These are phyloP conservation scores for Patiria pectinifera DNA, from an alignment of 53 echinoderm and acorn worm genomes.

Conservation along the genomic window DNA sequence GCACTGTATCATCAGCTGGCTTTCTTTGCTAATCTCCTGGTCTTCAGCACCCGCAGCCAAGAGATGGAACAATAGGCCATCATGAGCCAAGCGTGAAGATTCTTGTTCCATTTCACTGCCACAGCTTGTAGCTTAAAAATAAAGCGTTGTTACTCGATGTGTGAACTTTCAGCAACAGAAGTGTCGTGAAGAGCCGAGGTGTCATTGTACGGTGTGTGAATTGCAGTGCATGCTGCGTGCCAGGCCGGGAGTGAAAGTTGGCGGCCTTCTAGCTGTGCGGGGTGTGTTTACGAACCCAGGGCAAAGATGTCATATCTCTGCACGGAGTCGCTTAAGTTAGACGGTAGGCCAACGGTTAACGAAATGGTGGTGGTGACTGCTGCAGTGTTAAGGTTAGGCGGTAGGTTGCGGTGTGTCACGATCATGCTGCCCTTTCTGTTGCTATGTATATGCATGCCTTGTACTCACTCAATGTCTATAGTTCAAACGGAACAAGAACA, in stretches of 20 bases:
- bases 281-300: conserved; percentile 19
- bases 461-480: conserved; percentile 24
- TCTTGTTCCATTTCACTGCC: too few species aligned
- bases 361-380: not conserved
- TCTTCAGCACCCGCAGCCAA: not conserved
- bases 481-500: not conserved
- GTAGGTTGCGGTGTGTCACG: not conserved
- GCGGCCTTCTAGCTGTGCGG: not conserved
- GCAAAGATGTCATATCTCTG: conserved; percentile 43
- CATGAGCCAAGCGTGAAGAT: too few species aligned
- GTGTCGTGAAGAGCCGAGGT: not conserved
- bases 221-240: not conserved
- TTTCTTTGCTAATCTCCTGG: not conserved
- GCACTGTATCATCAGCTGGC: not conserved
- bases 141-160: too few species aligned
- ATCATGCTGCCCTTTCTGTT: conserved; percentile 31
- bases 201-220: not conserved
- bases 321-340: conserved; percentile 8
- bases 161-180: not conserved
- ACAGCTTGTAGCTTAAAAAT: too few species aligned
- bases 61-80: too few species aligned
- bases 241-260: not conserved
- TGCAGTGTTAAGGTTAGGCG: not conserved
- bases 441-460: conserved; percentile 38
- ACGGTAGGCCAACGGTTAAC: not conserved